Evolutionary conservation across 2,888 invertebrate species (phyloP).

Genomic region (Notodonta dromedarius): DNA sequence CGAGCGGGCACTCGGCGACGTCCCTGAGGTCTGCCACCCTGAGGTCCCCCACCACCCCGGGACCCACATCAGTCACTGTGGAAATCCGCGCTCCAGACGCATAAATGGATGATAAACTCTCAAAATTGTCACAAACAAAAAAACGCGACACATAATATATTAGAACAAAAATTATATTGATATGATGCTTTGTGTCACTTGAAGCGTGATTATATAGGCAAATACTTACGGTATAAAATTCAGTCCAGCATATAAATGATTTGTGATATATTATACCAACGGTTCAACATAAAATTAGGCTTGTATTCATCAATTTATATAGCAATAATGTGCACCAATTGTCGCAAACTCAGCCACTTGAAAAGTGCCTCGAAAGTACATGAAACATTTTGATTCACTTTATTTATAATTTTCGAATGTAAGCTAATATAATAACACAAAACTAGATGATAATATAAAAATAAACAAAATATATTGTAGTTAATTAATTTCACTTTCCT

Average conservation of each 20-base stretch:
- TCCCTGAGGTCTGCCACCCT: slow-evolving; percentile 87
- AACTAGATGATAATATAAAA: slow-evolving; percentile 44
- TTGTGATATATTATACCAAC: slow-evolving; percentile 76
- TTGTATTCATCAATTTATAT: slow-evolving; percentile 61
- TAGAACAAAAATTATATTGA: neutral
- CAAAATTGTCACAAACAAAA: neutral
- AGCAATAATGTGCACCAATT: slow-evolving; percentile 67
- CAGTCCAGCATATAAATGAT: slow-evolving; percentile 78
- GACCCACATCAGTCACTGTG: slow-evolving; percentile 87
- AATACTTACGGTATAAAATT: slow-evolving; percentile 42
- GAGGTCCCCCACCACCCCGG: slow-evolving; percentile 70
- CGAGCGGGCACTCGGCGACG: slow-evolving; percentile 90
- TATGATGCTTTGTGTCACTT: neutral
- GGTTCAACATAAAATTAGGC: slow-evolving; percentile 64
- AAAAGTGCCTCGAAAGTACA: slow-evolving; percentile 74
- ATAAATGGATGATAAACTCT: slow-evolving; percentile 52
- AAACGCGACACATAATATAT: too few species aligned
- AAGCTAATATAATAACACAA: slow-evolving; percentile 42
- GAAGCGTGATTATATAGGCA: slow-evolving; percentile 14
- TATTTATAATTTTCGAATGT: slow-evolving; percentile 42
- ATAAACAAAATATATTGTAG: slow-evolving; percentile 31
- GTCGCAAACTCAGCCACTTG: slow-evolving; percentile 64
- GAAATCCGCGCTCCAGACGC: slow-evolving; percentile 89
- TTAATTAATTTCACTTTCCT: slow-evolving; percentile 47
- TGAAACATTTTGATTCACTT: slow-evolving; percentile 54